Percentiles rank a stretch among this genome's conserved stretches.
phyloP scores from a whole-genome alignment of 2,113 vertebrate species.

The Acrocephalus arundinaceus region DNA sequence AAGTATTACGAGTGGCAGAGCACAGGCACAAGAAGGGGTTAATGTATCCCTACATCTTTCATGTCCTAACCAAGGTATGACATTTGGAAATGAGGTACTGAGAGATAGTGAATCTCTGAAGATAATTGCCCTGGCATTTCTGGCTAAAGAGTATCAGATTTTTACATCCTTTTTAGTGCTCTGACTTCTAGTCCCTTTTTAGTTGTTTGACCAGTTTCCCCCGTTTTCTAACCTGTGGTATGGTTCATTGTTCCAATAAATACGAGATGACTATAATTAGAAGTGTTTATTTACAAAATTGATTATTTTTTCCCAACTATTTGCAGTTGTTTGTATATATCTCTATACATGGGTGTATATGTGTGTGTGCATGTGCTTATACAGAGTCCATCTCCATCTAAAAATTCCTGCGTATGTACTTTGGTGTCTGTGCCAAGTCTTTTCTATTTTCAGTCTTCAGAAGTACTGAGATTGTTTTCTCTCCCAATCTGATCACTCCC shows the following conservation, averaged over 20 bases:
- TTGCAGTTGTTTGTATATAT: not conserved
- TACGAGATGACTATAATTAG: not conserved
- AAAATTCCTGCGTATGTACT: not conserved
- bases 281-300: not conserved
- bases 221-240: not conserved
- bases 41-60: conserved; percentile 97
- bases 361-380: not conserved
- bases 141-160: not conserved
- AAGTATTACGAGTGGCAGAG: conserved; percentile 93
- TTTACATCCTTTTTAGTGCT: not conserved
- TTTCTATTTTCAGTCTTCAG: not conserved
- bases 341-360: not conserved
- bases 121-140: not conserved
- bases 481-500: not conserved
- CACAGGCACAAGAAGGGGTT: conserved; percentile 95
- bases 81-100: not conserved
- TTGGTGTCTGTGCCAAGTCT: not conserved
- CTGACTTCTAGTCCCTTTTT: not conserved
- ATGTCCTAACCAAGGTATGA: conserved; percentile 91
- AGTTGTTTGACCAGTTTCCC: not conserved
- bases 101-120: not conserved
- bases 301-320: not conserved
- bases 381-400: not conserved
- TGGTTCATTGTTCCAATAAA: not conserved
- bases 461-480: not conserved